Evolutionary conservation across 2,797 vertebrate genomes (phyloP), one percentile per base, ranked within the genome.

Genomic region (Sparidentex hasta): DNA sequence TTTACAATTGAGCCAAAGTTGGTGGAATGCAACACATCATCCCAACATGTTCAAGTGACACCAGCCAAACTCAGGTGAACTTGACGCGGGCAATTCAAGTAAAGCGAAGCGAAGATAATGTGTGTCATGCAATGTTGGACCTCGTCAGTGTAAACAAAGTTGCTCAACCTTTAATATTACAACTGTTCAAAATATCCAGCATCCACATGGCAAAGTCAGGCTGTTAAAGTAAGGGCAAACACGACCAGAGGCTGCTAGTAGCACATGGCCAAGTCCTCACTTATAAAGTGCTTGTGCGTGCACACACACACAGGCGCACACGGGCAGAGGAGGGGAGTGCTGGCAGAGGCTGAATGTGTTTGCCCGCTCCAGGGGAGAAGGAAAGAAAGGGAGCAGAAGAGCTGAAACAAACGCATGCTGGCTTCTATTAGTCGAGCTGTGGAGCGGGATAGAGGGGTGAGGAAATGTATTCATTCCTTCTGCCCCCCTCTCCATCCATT

Each of bases 381-480:
- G 83, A 74, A 89, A 90, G 91, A 91, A 94, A 88, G 76, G 89
- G 87, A 88, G 91, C 93, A 92, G 90, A 83, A 84, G 91, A 94
- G 91, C 92, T 93, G 93, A 95, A 94, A 94, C 92, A 91, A 87
- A 92, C 77, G 85, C 93, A 95, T 91, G 91, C 94, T 94, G 94
- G 92, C 91, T 94, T 95, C 94, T 94, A 95, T 95, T 94, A 95
- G 93, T 86, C 16, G 81, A 92, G 90, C 88, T 84, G 88, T 83
- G 83, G 87, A 91, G 91, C 47, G 78, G 85, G 85, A 90, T 88
- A 84, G 89, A 89, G 82, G 90, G 90, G 88, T 84, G 80, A 91
- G 82, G 90, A 90, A 91, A 93, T 66, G 80, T 88, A 90, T 90
- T 90, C 87, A 86, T 90, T 80, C 87, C 83, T 81, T 69, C 74